A percentile compares a stretch with the other conserved stretches of the same genome.
phyloP scores from a whole-genome alignment of 2,888 invertebrate genomes.

The Rotaria sp. region DNA sequence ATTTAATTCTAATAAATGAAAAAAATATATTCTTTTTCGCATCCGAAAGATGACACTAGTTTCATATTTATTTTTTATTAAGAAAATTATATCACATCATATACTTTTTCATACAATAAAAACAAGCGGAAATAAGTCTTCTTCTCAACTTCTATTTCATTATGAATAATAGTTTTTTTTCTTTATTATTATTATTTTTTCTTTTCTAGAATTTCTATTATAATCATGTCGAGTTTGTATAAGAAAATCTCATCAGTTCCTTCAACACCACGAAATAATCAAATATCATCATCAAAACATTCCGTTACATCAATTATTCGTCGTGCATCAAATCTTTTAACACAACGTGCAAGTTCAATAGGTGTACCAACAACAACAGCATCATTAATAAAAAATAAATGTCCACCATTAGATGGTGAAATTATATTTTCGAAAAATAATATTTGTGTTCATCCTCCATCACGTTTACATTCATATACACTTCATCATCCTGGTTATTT shows the following conservation, averaged over 20 bases:
- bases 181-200: neutral
- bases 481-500: conserved; percentile 51
- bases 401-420: conserved; percentile 57
- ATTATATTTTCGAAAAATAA: conserved; percentile 72
- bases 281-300: neutral
- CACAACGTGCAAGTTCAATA: neutral
- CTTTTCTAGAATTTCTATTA: neutral
- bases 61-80: neutral
- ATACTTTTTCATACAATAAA: neutral
- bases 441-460: conserved; percentile 89
- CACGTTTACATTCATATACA: conserved; percentile 71
- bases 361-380: conserved; percentile 18
- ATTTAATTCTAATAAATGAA: neutral
- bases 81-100: neutral
- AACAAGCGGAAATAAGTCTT: too few relatives aligned
- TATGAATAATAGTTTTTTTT: too few relatives aligned
- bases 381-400: conserved; percentile 43
- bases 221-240: neutral
- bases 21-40: neutral
- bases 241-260: neutral
- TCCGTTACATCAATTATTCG: conserved; percentile 1
- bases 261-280: neutral
- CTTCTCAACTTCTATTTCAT: too few relatives aligned
- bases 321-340: conserved; percentile 23
- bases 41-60: neutral